Evolutionary conservation across 23 tunicate genomes (phyloP), one percentile per base, ranked within the genome.

Genomic region (Trididemnum clinides): DNA sequence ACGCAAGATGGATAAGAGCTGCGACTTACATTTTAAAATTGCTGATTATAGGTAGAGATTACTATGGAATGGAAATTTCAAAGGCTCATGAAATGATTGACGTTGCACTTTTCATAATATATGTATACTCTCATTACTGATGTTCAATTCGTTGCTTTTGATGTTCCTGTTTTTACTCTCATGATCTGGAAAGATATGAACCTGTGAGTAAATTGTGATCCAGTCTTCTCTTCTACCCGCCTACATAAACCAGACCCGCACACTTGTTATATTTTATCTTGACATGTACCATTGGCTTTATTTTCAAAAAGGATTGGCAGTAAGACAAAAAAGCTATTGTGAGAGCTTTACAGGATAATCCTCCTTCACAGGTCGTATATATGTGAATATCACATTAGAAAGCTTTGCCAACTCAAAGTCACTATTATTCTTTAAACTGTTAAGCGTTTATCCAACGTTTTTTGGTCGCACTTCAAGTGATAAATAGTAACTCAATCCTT

Each of bases 171-270:
- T 31, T 37, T 66, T 32, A 31, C 37, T 29, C 37, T 66, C 19
- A 66, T 66, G 75, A 36, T 66, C 12, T 66, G 75, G 75, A 66
- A 66, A 66, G 37, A 66, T 31, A 29, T 66, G n/a, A 66, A 28
- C 25, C 10, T 29, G 5, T 29, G 75, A 23, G 75, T 37, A 66
- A 29, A 29, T 6, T 37, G 37, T 66, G 75, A 66, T 37, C 75
- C 37, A 66, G 75, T 37, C 7, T 5, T 31, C 10, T 66, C 75
- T 28, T 15, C 75, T 66, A 37, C 75, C 31, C 31, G 75, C 75
- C 31, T 66, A n/a, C 75, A 31, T 36, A 66, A 66, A 66, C 75
- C 4, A 66, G n/a, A 66, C 31, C 4, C 31, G 37, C 75, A 29
- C 75, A 31, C 75, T 66, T 66, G 75, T 36, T 66, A 66, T 66